Evolutionary conservation across 2,797 vertebrate species (phyloP).

Genomic region (Phyllotis vaccarum): DNA sequence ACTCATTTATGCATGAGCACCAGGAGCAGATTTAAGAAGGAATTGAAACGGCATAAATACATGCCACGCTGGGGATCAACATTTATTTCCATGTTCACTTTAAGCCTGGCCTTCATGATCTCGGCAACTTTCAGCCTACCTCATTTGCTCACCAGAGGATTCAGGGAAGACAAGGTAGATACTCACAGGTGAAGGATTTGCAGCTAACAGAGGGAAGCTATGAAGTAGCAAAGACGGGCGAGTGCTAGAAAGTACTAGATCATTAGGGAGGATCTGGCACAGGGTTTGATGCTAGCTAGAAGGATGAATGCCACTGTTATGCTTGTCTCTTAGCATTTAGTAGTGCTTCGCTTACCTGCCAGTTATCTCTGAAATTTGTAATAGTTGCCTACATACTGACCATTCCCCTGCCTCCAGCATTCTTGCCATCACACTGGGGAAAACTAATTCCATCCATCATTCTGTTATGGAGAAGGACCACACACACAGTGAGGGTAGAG

Average conservation of each 20-base stretch:
- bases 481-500: not conserved
- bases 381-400: not conserved
- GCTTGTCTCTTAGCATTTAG: slow-evolving; percentile 43
- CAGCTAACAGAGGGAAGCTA: not conserved
- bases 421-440: not conserved
- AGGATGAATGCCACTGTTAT: not conserved
- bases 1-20: slow-evolving; percentile 12
- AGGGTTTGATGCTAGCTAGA: slow-evolving; percentile 36
- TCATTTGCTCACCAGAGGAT: slow-evolving; percentile 14
- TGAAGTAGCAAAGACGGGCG: not conserved
- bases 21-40: slow-evolving; percentile 39
- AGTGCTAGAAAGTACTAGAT: not conserved
- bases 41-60: slow-evolving; percentile 30
- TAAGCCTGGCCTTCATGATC: not conserved
- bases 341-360: not conserved
- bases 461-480: not conserved
- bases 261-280: not conserved
- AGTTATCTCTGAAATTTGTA: slow-evolving; percentile 48
- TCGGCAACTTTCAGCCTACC: slow-evolving; percentile 11
- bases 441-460: not conserved
- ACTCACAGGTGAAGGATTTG: slow-evolving; percentile 54
- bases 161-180: slow-evolving; percentile 27
- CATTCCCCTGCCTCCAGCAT: not conserved
- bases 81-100: slow-evolving; percentile 1
- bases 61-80: not conserved